Evolutionary conservation across 2,113 vertebrate genomes (phyloP), one percentile per base, ranked within the genome.

Genomic region (Neogale vison): DNA sequence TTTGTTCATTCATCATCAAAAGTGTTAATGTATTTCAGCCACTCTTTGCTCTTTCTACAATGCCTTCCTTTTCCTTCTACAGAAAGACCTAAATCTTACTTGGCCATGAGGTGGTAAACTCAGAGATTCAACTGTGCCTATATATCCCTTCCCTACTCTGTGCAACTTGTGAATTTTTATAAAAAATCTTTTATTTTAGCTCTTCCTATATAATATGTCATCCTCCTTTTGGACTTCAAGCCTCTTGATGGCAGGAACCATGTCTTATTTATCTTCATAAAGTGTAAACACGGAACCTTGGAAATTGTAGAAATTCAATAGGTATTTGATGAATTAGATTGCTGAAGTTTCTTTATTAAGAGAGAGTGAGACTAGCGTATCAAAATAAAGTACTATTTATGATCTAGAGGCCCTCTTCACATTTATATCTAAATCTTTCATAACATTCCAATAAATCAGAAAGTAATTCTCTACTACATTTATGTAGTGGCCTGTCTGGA

Each of bases 321-420:
- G 21, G 9, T 9, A 77, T 69, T 88, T 59, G 77, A 77, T 82
- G 52, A 93, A 83, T 96, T 90, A 29, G 20, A 55, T 23, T 26
- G 1, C 18, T 50, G 23, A 81, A 20, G 2, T 0, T 47, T 2
- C 21, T 88, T 86, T 92, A 86, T 95, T 95, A 94, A 24, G 95
- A 79, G 29, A 90, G 1, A 45, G 6, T 88, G 29, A 95, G 42
- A 4, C 6, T 61, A 21, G 21, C 6, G 45, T 79, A 74, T 80
- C 23, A 90, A 96, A 96, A 91, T 96, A 93, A 94, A 86, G 3
- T 71, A 23, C 34, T 65, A 61, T 47, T 96, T 79, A 71, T 93
- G 45, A 67, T 72, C 42, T 65, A 45, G 1, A 72, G 36, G 10
- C 7, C 34, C 63, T 76, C 12, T 74, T 93, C 29, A 71, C 52